Evolutionary conservation across 1,140 invertebrate species (phyloP), one percentile per base, ranked within the genome.

Genomic region (Drosophila oshimai): DNA sequence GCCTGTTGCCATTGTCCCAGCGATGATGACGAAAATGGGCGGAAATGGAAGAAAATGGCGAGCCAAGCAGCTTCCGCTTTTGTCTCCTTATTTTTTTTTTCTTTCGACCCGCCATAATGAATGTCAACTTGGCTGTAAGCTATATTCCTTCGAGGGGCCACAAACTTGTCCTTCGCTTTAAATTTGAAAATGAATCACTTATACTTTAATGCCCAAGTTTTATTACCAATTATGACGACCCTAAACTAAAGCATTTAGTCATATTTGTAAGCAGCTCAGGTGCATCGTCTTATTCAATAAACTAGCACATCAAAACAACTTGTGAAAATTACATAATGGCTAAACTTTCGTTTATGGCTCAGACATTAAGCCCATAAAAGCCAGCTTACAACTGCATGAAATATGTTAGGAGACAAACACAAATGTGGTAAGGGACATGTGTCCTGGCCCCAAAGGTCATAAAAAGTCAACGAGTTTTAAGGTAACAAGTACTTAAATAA

Each of bases 1-100:
- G 79, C 79, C 80, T 84, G 80, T 84, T 84, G 80, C 80, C 74
- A 72, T 79, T 86, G 65, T 72, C 70, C 46, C 39, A 0, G 39
- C 36, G 44, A 51, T 65, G 42, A 61, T 60, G 51, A 41, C 55
- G 49, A 53, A 69, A 57, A 64, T 72, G 76, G 51, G 46, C 55
- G 49, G 57, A 69, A 57, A 64, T 72, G 76, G 51, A 83, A 57
- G 62, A 84, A 77, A 77, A 84, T 84, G 78, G 78, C 74, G 49
- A 65, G 58, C 58, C 68, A 72, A 70, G 71, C 70, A 72, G 46
- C 69, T 62, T 72, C 75, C 61, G 79, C 74, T 58, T 74, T 83
- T 81, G 68, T 77, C 64, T 74, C 42, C 51, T 17, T 31, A 13
- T 47, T 12, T 47, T 31, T 13, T 47, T 12, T 47, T 31, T 20